Evolutionary conservation across 2,888 invertebrate genomes (phyloP), one percentile per base, ranked within the genome.

Genomic region (Cosmia pyralina): DNA sequence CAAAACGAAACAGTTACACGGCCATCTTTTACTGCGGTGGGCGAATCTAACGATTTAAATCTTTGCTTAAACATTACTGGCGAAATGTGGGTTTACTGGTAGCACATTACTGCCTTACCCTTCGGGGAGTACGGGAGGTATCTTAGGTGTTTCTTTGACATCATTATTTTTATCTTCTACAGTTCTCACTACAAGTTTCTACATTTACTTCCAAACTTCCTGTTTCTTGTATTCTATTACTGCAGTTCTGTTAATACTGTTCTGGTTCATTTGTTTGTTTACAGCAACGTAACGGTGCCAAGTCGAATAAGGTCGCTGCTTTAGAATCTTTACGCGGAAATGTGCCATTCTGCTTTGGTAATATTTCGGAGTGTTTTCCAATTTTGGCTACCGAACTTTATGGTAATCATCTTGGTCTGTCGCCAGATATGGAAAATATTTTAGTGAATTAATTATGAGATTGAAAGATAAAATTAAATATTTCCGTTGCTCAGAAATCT

Each of bases 381-480:
- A 48, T 75, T 79, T 70, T 22, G 22, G 53, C 13, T 63, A 52
- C 50, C 28, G 0, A 67, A 46, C 38, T 13, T 52, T 70, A 78
- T 70, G 70, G 38, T 69, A 48, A 78, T 76, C 17, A 38, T 5
- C 1, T 3, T 58, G n/a, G 62, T 58, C 13, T 13, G 41, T 8
- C 8, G 58, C 48, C 52, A 71, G 28, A 52, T 63, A 63, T 48
- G 1, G n/a, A 5, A 79, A 53, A 53, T 64, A 19, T 19, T 58
- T 58, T 50, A 19, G 13, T 34, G 28, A 55, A 62, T 52, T 46
- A 46, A 58, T 11, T 8, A 46, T 0, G 2, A 50, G 48, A 79
- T 38, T 17, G 73, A 44, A 55, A 50, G 17, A 73, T 44, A 13
- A 60, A 55, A 77, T 71, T 44, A 44, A 71, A 62, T 71, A 62